A percentile compares a stretch with the other conserved stretches of the same genome.
phyloP scores from a whole-genome alignment of 2,113 vertebrate species.

The Strix uralensis region DNA sequence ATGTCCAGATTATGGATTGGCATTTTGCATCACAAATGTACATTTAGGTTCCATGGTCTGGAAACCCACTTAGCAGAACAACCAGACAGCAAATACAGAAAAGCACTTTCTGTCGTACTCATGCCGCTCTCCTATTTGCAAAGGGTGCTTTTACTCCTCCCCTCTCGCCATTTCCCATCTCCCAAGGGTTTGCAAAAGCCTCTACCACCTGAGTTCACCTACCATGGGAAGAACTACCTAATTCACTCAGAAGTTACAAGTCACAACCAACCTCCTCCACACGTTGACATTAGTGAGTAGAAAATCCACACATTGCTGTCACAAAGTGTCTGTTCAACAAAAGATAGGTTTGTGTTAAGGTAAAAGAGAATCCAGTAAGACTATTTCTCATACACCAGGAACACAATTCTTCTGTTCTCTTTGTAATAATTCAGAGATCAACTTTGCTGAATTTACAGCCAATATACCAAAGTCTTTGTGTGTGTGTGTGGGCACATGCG shows the following conservation, averaged over 20 bases:
- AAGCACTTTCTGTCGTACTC: not conserved
- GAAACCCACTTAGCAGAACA: not conserved
- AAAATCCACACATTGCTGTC: not conserved
- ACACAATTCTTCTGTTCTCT: not conserved
- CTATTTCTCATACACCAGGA: not conserved
- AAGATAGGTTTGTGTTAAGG: not conserved
- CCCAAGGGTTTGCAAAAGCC: not conserved
- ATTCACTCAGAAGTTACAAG: not conserved
- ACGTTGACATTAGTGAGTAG: not conserved
- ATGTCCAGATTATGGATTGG: not conserved
- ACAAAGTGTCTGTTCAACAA: not conserved
- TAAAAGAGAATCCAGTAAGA: not conserved
- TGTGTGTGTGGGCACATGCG: accelerated
- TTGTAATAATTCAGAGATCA: not conserved
- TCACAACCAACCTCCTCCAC: not conserved
- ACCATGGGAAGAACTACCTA: not conserved
- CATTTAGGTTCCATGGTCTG: not conserved
- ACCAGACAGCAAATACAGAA: not conserved
- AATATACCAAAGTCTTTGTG: not conserved
- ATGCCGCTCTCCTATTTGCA: not conserved
- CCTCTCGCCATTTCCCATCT: not conserved
- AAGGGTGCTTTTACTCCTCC: not conserved
- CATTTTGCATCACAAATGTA: not conserved
- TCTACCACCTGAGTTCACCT: not conserved
- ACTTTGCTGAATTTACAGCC: not conserved